Percentiles rank a stretch among this genome's conserved stretches.
Conservation (phyloP, 2,888 invertebrate species). For the Hofmannophila pseudospretella region DNA sequence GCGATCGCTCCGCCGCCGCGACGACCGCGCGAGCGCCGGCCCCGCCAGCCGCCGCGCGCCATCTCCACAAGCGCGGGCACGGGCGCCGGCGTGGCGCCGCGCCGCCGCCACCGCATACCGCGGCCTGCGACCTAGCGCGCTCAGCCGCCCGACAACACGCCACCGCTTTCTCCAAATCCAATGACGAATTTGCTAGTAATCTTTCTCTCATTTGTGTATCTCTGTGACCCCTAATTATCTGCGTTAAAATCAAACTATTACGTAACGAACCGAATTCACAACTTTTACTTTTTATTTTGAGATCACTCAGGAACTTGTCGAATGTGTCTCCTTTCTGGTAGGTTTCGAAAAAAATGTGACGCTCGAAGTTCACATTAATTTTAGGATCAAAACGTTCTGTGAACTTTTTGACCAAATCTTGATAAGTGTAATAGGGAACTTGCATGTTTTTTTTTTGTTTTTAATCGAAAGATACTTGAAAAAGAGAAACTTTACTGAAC, state of each 20-base stretch:
- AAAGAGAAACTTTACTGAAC: too few species aligned
- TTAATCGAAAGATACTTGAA: too few species aligned
- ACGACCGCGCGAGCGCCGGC: not conserved
- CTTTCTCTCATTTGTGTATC: not conserved
- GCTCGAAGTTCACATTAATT: too few species aligned
- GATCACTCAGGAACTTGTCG: not conserved
- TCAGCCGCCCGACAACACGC: conserved; percentile 2
- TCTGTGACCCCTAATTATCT: not conserved
- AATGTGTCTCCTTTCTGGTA: not conserved
- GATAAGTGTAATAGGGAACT: too few species aligned
- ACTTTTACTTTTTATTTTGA: not conserved
- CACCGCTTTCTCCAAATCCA: not conserved
- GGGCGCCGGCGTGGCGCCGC: not conserved
- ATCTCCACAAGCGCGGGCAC: not conserved
- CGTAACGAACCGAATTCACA: not conserved
- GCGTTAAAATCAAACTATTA: not conserved
- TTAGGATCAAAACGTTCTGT: too few species aligned
- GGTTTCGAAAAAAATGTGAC: too few species aligned
- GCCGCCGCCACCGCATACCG: conserved; percentile 1
- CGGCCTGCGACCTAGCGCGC: conserved; percentile 1
- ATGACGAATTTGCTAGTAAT: not conserved
- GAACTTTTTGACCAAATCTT: too few species aligned
- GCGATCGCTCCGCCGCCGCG: not conserved
- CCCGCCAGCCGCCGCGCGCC: too few species aligned
- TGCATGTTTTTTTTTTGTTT: too few species aligned